Conservation (phyloP, 2,797 vertebrate genomes). For the Neosilurus hyrtlii region DNA sequence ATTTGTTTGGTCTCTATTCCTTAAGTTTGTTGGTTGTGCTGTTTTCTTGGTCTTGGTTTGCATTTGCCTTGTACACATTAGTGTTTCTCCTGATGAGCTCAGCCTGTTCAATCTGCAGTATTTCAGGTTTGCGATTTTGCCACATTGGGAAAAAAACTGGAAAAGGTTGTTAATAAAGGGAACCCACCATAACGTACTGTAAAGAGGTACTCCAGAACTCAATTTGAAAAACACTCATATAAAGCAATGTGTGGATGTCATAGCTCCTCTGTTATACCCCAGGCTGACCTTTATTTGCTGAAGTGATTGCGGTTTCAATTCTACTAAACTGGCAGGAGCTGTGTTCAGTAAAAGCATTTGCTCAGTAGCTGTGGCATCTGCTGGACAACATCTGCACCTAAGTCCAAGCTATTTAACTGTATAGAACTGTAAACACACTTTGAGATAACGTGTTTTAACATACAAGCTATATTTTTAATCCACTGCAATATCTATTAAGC, state of each 20-base stretch:
- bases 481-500: not conserved
- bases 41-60: not conserved
- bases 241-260: not conserved
- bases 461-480: not conserved
- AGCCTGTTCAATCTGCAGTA: not conserved
- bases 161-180: not conserved
- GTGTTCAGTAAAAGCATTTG: conserved; percentile 18
- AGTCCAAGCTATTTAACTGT: conserved; percentile 2
- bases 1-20: not conserved
- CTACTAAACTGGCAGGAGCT: conserved; percentile 20
- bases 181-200: not conserved
- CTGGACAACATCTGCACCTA: conserved; percentile 20
- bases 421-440: not conserved
- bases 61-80: not conserved
- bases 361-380: conserved; percentile 27
- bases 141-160: not conserved
- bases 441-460: not conserved
- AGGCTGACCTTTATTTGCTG: conserved; percentile 32
- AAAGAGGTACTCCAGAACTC: not conserved
- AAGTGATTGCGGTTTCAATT: conserved; percentile 33
- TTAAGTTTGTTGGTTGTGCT: not conserved
- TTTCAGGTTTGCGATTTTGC: not conserved
- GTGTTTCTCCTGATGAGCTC: not conserved
- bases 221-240: not conserved
- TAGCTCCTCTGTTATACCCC: conserved; percentile 20